phyloP scores from a whole-genome alignment of 2,113 vertebrate species.

The Pollachius pollachius region DNA sequence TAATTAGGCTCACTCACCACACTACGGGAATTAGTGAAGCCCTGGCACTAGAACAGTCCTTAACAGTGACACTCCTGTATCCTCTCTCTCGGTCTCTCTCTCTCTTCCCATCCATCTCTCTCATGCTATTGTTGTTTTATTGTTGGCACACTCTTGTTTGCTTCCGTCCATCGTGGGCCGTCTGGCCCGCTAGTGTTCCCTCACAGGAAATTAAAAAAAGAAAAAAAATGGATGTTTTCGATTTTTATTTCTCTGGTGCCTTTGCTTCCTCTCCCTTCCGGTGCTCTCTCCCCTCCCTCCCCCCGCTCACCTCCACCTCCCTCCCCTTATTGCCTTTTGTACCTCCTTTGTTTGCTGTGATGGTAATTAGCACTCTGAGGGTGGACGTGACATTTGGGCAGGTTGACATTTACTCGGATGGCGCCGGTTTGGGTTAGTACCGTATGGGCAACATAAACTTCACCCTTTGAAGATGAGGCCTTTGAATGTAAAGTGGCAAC shows the following conservation, averaged over 20 bases:
- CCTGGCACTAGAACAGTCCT: background rate
- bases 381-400: background rate
- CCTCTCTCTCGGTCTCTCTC: background rate
- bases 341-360: background rate
- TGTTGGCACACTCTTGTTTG: background rate
- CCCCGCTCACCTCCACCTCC: background rate
- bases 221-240: background rate
- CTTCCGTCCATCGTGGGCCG: background rate
- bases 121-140: background rate
- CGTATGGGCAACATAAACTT: background rate
- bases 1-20: background rate
- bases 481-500: too few relatives aligned
- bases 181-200: background rate
- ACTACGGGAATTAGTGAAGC: too few relatives aligned
- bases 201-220: background rate
- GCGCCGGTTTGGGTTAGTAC: background rate
- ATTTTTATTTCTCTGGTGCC: slow-evolving; percentile 1
- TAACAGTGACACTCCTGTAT: background rate
- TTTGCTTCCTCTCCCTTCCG: background rate
- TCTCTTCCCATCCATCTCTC: background rate
- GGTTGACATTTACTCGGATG: background rate
- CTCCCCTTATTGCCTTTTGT: background rate
- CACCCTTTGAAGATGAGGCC: background rate
- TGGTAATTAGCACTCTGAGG: background rate
- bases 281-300: background rate